These are phyloP conservation scores for Chymomyza caudatula DNA, from an alignment of 2,888 invertebrate genomes.

Conservation along the genomic window DNA sequence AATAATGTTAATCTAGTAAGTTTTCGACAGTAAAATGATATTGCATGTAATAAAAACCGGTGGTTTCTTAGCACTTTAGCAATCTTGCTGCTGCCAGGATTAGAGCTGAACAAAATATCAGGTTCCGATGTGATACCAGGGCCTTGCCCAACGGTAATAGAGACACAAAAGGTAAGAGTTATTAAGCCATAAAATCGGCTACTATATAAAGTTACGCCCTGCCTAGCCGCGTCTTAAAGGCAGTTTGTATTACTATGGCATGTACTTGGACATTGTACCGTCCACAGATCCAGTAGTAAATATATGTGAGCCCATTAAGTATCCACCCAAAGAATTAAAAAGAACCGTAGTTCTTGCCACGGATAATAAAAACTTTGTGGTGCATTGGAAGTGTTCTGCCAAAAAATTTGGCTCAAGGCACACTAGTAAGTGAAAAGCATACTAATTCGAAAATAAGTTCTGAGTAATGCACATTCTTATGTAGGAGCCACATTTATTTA, in stretches of 20 bases:
- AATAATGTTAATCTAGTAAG: not conserved
- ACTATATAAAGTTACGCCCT: not conserved
- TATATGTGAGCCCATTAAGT: not conserved
- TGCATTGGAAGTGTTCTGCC: not conserved
- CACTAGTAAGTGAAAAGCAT: not conserved
- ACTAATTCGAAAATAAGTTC: too few species aligned
- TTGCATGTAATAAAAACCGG: too few species aligned
- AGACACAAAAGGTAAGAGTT: not conserved
- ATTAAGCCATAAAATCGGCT: not conserved
- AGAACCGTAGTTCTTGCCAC: not conserved
- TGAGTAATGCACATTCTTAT: too few species aligned
- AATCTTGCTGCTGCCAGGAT: not conserved
- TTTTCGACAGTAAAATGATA: not conserved
- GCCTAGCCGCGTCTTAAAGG: not conserved
- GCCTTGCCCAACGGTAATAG: not conserved
- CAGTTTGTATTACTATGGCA: not conserved
- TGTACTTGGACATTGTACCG: not conserved
- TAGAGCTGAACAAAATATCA: not conserved
- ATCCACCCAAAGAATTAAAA: not conserved
- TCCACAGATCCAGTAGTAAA: not conserved
- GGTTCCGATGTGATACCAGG: not conserved
- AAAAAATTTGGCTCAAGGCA: not conserved
- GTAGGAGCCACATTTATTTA: not conserved
- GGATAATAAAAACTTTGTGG: not conserved
- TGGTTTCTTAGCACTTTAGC: not conserved